Evolutionary conservation across 2,888 invertebrate genomes (phyloP), one percentile per base, ranked within the genome.

Genomic region (Adineta ricciae): DNA sequence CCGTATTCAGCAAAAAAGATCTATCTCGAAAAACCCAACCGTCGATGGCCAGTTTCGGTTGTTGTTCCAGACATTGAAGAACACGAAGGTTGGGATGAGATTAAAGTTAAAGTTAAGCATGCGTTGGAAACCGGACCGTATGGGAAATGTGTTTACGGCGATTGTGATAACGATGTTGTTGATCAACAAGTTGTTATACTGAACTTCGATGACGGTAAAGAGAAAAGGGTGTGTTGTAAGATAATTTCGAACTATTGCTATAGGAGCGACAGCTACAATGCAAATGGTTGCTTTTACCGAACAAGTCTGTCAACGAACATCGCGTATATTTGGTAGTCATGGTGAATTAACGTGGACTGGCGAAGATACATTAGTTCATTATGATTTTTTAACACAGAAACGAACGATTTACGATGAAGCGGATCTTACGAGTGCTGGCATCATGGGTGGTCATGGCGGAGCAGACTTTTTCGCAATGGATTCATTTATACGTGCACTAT

Each of bases 141-240:
- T 87, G 91, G 91, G 0, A 88, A 88, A 84, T 91, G 91, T 88
- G 91, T 91, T 0, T 91, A 91, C 86, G 83, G 83, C 8, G 89
- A 90, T 84, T 88, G 89, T 86, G 90, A 91, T 87, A 91, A 91
- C 87, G 90, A 91, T 87, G 91, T 91, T 16, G 89, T 90, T 86
- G 90, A 91, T 85, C 89, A 91, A 85, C 90, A 91, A 88, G 89
- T 90, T 19, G 91, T 91, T 3, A 91, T 89, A 86, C 88, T 91
- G 88, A 89, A 91, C 87, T 91, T 90, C 88, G 89, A 90, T 84
- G 89, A 88, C 86, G 91, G 91, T 11, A 64, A 64, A 32, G 11
- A 64, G n/a, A n/a, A n/a, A n/a, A n/a, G n/a, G n/a, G n/a, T n/a
- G n/a, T n/a, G n/a, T n/a, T 50, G 16, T 46, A 46, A 46, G 46